Conservation (phyloP, 2,888 invertebrate species). For the Iselma pallidipennis region DNA sequence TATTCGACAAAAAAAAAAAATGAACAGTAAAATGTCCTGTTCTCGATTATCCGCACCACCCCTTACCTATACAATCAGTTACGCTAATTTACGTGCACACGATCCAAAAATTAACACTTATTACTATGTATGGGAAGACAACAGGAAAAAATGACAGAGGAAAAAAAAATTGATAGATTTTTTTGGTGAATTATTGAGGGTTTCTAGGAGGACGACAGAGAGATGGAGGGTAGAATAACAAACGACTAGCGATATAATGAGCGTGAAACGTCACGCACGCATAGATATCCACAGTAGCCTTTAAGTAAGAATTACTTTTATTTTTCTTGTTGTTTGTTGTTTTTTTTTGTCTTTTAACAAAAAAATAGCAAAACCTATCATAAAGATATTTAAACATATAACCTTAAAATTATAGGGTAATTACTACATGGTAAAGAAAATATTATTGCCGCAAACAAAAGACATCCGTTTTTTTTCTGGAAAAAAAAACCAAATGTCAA, state of each 20-base stretch:
- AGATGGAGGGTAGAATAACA: neutral
- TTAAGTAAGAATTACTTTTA: neutral
- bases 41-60: no score
- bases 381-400: neutral
- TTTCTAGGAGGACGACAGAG: no score
- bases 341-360: no score
- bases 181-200: no score
- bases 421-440: neutral
- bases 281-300: neutral
- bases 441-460: neutral
- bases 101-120: no score
- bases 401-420: neutral
- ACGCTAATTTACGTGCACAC: no score
- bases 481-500: neutral
- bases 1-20: no score
- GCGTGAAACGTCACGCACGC: neutral
- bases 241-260: neutral
- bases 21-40: no score
- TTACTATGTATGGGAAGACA: no score
- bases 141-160: no score
- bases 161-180: no score
- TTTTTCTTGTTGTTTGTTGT: neutral
- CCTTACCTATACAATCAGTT: no score
- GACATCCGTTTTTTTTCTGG: neutral
- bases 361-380: neutral